A percentile compares a stretch with the other conserved stretches of the same genome.
These are phyloP conservation scores for Todus mexicanus DNA, from an alignment of 2,797 vertebrate species.

Conservation along the genomic window DNA sequence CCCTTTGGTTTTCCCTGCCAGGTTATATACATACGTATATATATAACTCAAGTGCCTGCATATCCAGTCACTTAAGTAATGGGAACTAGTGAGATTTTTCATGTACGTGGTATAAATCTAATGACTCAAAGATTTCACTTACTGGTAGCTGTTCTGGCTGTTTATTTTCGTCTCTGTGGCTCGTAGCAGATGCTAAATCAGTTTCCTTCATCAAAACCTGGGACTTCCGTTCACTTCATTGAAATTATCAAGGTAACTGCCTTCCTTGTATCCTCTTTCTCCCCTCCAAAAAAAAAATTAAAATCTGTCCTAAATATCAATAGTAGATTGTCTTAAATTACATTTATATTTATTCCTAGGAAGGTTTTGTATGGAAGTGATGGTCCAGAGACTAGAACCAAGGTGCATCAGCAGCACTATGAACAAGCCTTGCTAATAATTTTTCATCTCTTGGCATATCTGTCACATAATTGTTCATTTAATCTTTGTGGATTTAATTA, in stretches of 20 bases:
- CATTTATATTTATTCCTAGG: neutral
- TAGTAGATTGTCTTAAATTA: neutral
- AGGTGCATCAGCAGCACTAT: neutral
- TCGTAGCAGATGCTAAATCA: neutral
- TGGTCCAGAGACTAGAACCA: neutral
- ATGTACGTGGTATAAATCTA: neutral
- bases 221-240: neutral
- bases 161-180: neutral
- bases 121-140: neutral
- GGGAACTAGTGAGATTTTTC: neutral
- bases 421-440: neutral
- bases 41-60: no score
- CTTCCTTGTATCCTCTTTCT: neutral
- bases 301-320: no score
- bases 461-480: neutral
- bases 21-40: no score
- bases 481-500: neutral
- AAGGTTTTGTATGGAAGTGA: neutral
- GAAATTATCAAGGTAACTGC: neutral
- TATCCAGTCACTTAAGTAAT: neutral
- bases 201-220: neutral
- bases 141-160: neutral
- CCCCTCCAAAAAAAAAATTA: neutral
- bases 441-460: neutral
- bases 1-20: neutral